Evolutionary conservation across 2,797 vertebrate species (phyloP).

Genomic region (Macrochelys suwanniensis): DNA sequence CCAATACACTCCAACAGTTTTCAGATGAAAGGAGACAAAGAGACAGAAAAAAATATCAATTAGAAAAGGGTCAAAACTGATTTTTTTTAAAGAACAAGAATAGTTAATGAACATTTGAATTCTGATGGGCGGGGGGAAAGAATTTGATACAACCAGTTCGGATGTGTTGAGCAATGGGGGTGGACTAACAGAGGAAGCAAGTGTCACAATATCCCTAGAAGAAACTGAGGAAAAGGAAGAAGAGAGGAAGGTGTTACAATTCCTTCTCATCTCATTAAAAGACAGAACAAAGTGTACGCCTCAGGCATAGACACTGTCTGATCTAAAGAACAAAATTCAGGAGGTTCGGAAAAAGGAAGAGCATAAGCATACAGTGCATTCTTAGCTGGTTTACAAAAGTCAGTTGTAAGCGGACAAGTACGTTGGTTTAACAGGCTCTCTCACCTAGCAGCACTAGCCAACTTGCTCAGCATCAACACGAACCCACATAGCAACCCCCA

Average conservation of each 20-base stretch:
- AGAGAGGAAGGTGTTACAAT: not conserved
- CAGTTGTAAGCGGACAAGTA: not conserved
- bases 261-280: not conserved
- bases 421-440: not conserved
- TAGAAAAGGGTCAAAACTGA: not conserved
- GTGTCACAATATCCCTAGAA: not conserved
- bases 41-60: not conserved
- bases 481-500: rapidly evolving
- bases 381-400: not conserved
- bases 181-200: not conserved
- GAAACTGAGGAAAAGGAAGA: not conserved
- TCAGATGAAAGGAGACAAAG: not conserved
- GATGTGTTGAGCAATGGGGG: not conserved
- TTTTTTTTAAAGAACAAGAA: not conserved
- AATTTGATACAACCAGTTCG: not conserved
- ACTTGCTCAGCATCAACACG: not conserved
- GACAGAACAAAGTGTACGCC: not conserved
- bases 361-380: not conserved
- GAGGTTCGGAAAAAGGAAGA: not conserved
- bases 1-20: not conserved
- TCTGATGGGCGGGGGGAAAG: not conserved
- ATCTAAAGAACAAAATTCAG: not conserved
- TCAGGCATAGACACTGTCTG: not conserved
- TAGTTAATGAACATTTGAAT: not conserved
- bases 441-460: not conserved